These are phyloP conservation scores for Anaspis maculata DNA, from an alignment of 2,888 invertebrate genomes.

Conservation along the genomic window DNA sequence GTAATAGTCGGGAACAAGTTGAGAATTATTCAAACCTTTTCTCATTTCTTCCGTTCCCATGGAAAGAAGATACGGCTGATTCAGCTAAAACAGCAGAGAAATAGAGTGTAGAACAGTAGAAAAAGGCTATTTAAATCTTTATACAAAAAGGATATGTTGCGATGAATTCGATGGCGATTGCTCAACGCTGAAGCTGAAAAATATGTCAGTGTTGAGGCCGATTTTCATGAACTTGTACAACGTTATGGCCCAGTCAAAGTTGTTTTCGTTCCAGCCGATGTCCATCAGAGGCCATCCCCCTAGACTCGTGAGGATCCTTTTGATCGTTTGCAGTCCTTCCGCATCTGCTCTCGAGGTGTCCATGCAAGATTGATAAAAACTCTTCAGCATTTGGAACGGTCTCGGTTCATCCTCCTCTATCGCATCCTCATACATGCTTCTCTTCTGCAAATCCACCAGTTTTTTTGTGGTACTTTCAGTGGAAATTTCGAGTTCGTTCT, in stretches of 20 bases:
- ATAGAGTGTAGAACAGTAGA: too few relatives aligned
- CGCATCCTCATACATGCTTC: slow-evolving; percentile 40
- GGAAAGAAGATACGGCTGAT: slow-evolving; percentile 19
- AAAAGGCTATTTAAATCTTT: too few relatives aligned
- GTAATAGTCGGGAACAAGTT: slow-evolving; percentile 19
- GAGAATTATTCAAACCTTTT: slow-evolving; percentile 16
- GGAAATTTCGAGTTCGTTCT: slow-evolving; percentile 63
- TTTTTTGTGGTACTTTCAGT: too few relatives aligned
- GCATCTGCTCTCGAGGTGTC: slow-evolving; percentile 57
- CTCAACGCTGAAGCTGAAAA: slow-evolving; percentile 72
- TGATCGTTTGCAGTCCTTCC: slow-evolving; percentile 47
- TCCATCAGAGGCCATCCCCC: slow-evolving; percentile 48
- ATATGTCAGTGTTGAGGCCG: slow-evolving; percentile 74
- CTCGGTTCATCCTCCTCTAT: slow-evolving; percentile 35
- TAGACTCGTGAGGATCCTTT: slow-evolving; percentile 31
- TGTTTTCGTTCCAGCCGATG: slow-evolving; percentile 41
- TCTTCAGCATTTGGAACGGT: slow-evolving; percentile 40
- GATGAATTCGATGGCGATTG: slow-evolving; percentile 77
- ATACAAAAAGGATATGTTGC: too few relatives aligned
- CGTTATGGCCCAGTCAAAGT: slow-evolving; percentile 18
- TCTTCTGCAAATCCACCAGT: slow-evolving; percentile 31
- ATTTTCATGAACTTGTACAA: slow-evolving; percentile 60
- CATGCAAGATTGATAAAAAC: slow-evolving; percentile 43
- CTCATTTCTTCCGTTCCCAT: slow-evolving; percentile 19
- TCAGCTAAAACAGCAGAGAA: slow-evolving; percentile 19